Conservation (phyloP, 2,888 invertebrate genomes). For the Anodontia alba region DNA sequence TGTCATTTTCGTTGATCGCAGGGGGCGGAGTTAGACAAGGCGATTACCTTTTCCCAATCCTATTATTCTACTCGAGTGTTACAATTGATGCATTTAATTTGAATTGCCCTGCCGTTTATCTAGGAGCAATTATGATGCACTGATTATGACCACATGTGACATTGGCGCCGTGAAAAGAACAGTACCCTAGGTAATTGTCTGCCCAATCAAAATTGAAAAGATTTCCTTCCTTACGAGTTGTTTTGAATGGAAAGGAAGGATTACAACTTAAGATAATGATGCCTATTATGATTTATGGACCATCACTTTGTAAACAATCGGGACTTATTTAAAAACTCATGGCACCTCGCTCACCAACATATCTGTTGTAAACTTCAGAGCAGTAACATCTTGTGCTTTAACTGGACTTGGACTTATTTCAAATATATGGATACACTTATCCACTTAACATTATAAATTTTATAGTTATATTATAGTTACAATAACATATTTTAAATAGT, state of each 20-base stretch:
- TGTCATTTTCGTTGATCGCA: conserved; percentile 27
- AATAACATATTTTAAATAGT: too few species aligned
- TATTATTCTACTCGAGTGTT: conserved; percentile 40
- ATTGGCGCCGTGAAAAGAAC: conserved; percentile 53
- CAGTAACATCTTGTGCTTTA: background rate
- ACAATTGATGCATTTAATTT: conserved; percentile 61
- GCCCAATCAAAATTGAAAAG: conserved; percentile 55
- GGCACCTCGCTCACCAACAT: background rate
- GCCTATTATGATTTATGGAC: conserved; percentile 17
- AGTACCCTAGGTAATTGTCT: conserved; percentile 54
- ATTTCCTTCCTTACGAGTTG: conserved; percentile 18
- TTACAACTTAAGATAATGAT: conserved; percentile 36
- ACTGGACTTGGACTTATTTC: background rate
- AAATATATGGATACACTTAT: too few species aligned
- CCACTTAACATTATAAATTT: too few species aligned
- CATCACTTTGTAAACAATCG: conserved; percentile 12
- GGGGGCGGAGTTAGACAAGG: conserved; percentile 61
- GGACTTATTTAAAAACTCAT: background rate
- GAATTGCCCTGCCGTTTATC: conserved; percentile 60
- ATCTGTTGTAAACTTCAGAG: background rate
- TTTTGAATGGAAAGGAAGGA: conserved; percentile 34
- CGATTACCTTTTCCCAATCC: conserved; percentile 30
- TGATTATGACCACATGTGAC: conserved; percentile 56
- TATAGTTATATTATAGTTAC: too few species aligned
- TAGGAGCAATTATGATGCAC: conserved; percentile 52